Evolutionary conservation across 2,113 vertebrate genomes (phyloP).

Genomic region (Orthochromis malagaraziensis): DNA sequence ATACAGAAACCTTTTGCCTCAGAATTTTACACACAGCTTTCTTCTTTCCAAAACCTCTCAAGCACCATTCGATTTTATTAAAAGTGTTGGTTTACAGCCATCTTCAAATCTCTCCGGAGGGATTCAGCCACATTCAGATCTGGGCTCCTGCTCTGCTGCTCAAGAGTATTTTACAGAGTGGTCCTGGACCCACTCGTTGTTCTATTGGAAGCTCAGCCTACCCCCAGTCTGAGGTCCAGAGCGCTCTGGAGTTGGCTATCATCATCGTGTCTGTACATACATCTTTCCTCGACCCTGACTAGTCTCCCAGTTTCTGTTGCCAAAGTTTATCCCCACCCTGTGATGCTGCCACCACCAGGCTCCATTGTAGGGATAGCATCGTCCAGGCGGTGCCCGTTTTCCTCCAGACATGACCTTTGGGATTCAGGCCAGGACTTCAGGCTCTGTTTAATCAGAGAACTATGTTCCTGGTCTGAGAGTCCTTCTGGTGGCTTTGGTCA

Average conservation of each 20-base stretch:
- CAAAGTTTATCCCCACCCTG: accelerated
- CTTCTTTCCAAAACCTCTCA: background rate
- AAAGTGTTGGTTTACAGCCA: background rate
- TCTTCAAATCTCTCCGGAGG: background rate
- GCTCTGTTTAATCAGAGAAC: background rate
- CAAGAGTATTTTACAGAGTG: background rate
- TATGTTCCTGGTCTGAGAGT: background rate
- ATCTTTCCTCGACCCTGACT: background rate
- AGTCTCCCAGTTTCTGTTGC: background rate
- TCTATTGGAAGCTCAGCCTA: background rate
- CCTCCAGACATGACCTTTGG: background rate
- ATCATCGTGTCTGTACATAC: accelerated
- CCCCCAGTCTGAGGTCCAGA: background rate
- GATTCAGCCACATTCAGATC: background rate
- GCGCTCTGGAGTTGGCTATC: background rate
- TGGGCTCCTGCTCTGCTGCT: background rate
- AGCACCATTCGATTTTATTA: accelerated
- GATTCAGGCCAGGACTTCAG: background rate
- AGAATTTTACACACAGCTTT: accelerated
- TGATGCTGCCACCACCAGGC: background rate
- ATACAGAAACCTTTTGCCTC: background rate
- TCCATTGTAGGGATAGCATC: background rate
- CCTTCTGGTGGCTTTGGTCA: background rate
- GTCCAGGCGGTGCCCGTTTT: background rate
- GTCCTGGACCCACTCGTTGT: background rate